Percentiles rank a stretch among this genome's conserved stretches.
Evolutionary conservation across 1,140 invertebrate genomes (phyloP).

Genomic region (Arion vulgaris): DNA sequence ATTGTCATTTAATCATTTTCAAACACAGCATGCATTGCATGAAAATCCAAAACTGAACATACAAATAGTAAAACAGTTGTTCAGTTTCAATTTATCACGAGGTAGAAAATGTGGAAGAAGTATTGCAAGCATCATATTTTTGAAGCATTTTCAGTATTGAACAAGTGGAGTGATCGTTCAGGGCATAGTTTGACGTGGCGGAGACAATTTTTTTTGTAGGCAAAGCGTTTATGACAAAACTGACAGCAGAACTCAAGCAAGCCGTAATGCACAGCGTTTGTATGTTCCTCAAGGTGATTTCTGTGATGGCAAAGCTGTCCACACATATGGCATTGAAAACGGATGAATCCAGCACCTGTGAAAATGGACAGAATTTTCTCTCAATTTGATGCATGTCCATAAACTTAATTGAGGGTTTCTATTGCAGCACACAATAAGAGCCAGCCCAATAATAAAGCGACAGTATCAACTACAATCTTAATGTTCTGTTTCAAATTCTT

Average conservation of each 20-base stretch:
- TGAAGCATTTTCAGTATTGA: not conserved
- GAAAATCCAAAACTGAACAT: too few relatives aligned
- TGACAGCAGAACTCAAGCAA: conserved; percentile 26
- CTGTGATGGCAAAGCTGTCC: conserved; percentile 36
- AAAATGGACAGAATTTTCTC: conserved; percentile 30
- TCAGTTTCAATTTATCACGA: not conserved
- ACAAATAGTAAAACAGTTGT: too few relatives aligned
- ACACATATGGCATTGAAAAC: conserved; percentile 31
- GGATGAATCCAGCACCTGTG: conserved; percentile 23
- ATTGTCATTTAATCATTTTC: too few relatives aligned
- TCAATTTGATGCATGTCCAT: not conserved
- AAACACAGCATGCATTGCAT: too few relatives aligned
- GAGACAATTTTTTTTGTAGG: conserved; percentile 37
- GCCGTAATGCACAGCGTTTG: conserved; percentile 33
- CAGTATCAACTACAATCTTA: not conserved
- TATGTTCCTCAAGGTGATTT: conserved; percentile 29
- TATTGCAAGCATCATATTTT: not conserved
- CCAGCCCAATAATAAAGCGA: not conserved
- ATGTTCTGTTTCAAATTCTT: not conserved
- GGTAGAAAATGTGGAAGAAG: not conserved
- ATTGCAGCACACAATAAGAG: not conserved
- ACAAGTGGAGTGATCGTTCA: not conserved
- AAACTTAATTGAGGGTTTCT: not conserved
- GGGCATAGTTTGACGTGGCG: conserved; percentile 19
- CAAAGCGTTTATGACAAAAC: conserved; percentile 30